phyloP scores from a whole-genome alignment of 2,797 vertebrate species.

The Cryptoprocta ferox region DNA sequence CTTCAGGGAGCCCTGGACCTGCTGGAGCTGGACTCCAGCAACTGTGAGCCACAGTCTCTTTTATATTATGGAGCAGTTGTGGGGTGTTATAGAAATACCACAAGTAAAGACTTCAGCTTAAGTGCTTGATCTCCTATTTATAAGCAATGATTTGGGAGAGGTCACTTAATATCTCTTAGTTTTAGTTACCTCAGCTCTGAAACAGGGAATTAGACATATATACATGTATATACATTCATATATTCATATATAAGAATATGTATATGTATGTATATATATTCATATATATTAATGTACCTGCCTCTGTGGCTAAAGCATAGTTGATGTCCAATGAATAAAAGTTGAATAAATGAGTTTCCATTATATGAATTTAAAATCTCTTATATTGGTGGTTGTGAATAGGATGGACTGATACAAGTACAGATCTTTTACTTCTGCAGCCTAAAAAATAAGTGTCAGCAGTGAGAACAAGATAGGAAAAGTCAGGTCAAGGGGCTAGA shows the following conservation, averaged over 20 bases:
- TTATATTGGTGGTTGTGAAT: neutral
- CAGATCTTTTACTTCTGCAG: neutral
- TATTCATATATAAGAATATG: neutral
- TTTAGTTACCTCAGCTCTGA: neutral
- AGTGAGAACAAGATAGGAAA: neutral
- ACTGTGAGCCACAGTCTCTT: neutral
- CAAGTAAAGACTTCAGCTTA: neutral
- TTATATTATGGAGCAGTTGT: neutral
- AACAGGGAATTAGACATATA: neutral
- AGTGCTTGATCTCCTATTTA: neutral
- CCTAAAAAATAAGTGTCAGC: neutral
- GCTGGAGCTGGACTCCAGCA: too few relatives aligned
- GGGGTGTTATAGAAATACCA: neutral
- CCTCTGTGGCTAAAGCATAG: neutral
- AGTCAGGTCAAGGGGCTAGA: neutral
- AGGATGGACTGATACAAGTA: neutral
- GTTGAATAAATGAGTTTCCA: constrained; percentile 8
- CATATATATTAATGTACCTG: neutral
- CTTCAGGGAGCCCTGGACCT: too few relatives aligned
- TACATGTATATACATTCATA: neutral
- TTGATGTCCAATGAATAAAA: neutral
- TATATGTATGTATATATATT: neutral
- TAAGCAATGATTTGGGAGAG: neutral
- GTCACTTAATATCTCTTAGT: neutral
- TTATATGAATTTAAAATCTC: neutral